Evolutionary conservation across 2,888 invertebrate genomes (phyloP).

Genomic region (Orthosia incerta): DNA sequence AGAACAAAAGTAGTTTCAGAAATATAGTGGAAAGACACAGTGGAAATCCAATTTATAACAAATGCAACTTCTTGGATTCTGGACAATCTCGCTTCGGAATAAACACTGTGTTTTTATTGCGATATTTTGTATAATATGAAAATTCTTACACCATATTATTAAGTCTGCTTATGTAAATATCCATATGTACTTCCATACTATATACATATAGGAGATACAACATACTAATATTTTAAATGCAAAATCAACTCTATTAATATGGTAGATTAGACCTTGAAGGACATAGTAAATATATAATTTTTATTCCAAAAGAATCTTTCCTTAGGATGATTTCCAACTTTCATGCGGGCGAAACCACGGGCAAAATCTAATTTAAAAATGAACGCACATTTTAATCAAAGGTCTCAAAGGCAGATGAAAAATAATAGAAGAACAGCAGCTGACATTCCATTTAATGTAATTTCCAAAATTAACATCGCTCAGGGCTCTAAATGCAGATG

Average conservation of each 20-base stretch:
- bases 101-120: slow-evolving; percentile 34
- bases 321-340: no score
- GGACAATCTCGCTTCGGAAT: slow-evolving; percentile 39
- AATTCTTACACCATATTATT: background rate
- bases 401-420: slow-evolving; percentile 9
- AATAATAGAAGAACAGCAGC: slow-evolving; percentile 12
- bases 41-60: slow-evolving; percentile 62
- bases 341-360: no score
- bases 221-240: no score
- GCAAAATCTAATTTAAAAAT: background rate
- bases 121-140: slow-evolving; percentile 6
- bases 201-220: no score
- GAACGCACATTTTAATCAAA: background rate
- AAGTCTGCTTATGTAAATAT: no score
- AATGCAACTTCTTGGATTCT: slow-evolving; percentile 51
- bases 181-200: no score
- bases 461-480: slow-evolving; percentile 46
- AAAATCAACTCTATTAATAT: no score
- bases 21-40: slow-evolving; percentile 52
- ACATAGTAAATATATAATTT: no score
- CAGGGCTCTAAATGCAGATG: slow-evolving; percentile 42
- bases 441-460: slow-evolving; percentile 36
- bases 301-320: no score
- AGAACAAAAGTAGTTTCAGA: slow-evolving; percentile 56
- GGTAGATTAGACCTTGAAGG: no score